phyloP scores from a whole-genome alignment of 2,888 invertebrate species.

The Schrankia costaestrigalis region DNA sequence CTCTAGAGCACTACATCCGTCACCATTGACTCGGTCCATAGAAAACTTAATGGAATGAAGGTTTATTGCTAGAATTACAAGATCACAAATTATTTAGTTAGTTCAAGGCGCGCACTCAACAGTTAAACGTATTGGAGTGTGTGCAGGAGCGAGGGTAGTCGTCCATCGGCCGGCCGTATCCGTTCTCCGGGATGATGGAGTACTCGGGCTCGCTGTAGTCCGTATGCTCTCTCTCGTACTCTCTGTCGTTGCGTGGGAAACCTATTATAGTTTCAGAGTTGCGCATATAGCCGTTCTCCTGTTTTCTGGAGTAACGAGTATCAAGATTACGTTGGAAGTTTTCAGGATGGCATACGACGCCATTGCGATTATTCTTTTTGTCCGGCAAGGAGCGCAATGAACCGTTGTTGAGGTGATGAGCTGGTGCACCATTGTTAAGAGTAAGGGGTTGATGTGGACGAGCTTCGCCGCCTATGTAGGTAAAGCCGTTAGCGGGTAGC shows the following conservation, averaged over 20 bases:
- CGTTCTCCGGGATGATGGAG: constrained; percentile 71
- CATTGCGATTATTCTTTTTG: constrained; percentile 72
- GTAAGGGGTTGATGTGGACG: constrained; percentile 76
- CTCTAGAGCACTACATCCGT: constrained; percentile 74
- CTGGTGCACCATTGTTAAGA: constrained; percentile 76
- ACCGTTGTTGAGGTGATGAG: constrained; percentile 75
- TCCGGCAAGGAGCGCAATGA: constrained; percentile 74
- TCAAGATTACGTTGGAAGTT: constrained; percentile 77
- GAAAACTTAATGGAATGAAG: constrained; percentile 79
- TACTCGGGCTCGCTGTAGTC: constrained; percentile 77
- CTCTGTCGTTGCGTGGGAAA: constrained; percentile 61
- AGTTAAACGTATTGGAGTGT: constrained; percentile 78
- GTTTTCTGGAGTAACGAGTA: constrained; percentile 73
- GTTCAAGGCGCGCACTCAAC: constrained; percentile 61
- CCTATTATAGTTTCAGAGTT: constrained; percentile 71
- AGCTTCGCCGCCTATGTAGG: constrained; percentile 86
- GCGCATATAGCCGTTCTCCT: constrained; percentile 76
- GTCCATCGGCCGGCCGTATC: constrained; percentile 52
- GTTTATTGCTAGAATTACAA: constrained; percentile 81
- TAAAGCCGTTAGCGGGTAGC: constrained; percentile 87
- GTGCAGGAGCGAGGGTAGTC: constrained; percentile 68
- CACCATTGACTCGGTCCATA: constrained; percentile 59
- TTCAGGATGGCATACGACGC: constrained; percentile 70
- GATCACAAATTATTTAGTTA: constrained; percentile 73
- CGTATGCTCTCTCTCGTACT: constrained; percentile 50